These are phyloP conservation scores for Acanthis flammea DNA, from an alignment of 2,797 vertebrate species.

Conservation along the genomic window DNA sequence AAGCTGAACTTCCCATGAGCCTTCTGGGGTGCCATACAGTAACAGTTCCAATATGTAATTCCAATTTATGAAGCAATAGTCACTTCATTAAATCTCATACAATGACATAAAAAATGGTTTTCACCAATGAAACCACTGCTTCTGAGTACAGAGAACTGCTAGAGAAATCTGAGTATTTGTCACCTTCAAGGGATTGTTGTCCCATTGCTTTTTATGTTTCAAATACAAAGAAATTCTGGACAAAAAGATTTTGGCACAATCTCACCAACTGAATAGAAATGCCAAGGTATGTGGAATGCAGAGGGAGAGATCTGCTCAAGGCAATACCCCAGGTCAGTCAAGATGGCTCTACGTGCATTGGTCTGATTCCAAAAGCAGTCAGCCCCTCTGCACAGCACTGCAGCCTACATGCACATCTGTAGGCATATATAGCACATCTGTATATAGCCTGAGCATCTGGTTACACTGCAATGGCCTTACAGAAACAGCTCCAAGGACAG, in stretches of 20 bases:
- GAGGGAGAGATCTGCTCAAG: neutral
- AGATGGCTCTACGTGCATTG: neutral
- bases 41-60: neutral
- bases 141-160: neutral
- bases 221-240: neutral
- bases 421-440: neutral
- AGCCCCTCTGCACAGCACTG: neutral
- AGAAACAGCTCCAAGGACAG: neutral
- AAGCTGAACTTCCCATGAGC: neutral
- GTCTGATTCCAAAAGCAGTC: neutral
- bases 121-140: neutral
- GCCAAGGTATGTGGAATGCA: neutral
- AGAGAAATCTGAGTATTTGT: neutral
- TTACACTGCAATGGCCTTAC: neutral
- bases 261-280: neutral
- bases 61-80: constrained; percentile 7
- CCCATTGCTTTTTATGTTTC: neutral
- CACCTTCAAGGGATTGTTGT: neutral
- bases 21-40: neutral
- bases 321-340: neutral
- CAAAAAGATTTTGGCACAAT: neutral
- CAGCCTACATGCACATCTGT: neutral
- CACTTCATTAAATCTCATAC: neutral
- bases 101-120: neutral
- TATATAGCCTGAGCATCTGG: neutral